Conservation (phyloP, 2,888 invertebrate genomes). For the Endotricha flammealis region DNA sequence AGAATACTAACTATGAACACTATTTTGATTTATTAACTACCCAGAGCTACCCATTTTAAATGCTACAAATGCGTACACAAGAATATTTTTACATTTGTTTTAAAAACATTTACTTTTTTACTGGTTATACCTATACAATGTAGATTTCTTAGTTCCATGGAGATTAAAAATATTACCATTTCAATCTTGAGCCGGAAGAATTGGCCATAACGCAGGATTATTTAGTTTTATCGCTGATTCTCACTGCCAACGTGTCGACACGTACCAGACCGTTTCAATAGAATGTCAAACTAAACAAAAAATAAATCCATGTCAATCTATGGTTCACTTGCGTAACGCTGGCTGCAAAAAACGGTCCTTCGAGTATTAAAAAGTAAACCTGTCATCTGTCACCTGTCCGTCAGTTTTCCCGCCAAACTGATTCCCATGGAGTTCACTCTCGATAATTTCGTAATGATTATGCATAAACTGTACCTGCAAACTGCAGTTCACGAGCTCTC, state of each 20-base stretch:
- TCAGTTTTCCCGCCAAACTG: constrained; percentile 60
- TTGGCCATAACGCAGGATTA: constrained; percentile 37
- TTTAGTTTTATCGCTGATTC: constrained; percentile 48
- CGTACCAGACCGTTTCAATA: constrained; percentile 36
- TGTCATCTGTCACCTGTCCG: constrained; percentile 45
- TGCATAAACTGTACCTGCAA: constrained; percentile 68
- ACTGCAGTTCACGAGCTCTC: constrained; percentile 73
- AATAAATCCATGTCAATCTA: constrained; percentile 15
- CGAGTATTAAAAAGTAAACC: constrained; percentile 15
- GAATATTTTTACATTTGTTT: too few species aligned
- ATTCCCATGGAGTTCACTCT: constrained; percentile 59
- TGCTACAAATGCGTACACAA: too few species aligned
- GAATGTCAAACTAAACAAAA: constrained; percentile 15
- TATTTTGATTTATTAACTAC: constrained; percentile 13
- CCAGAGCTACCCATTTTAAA: too few species aligned
- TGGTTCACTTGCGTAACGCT: constrained; percentile 2
- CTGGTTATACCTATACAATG: neutral
- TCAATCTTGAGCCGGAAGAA: constrained; percentile 7
- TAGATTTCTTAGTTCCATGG: neutral
- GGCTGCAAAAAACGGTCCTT: constrained; percentile 9
- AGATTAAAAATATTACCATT: neutral
- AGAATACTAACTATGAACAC: constrained; percentile 40
- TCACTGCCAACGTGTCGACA: constrained; percentile 54
- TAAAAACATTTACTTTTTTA: neutral
- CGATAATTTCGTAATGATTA: constrained; percentile 69